Evolutionary conservation across 2,113 vertebrate species (phyloP).

Genomic region (Strix uralensis): DNA sequence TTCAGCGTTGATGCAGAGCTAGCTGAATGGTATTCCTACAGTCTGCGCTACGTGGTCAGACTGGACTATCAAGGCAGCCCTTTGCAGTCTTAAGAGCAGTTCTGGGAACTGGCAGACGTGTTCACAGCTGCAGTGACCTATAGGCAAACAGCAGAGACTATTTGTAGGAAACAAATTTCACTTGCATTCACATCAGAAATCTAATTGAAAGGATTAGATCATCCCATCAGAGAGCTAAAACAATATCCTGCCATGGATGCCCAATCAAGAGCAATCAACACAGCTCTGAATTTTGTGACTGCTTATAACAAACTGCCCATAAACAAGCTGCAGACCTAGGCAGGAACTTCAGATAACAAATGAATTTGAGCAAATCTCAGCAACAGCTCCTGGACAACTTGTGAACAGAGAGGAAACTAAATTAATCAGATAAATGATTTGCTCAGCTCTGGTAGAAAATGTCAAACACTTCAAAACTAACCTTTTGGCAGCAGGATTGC

Average conservation of each 20-base stretch:
- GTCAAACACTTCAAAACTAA: slow-evolving; percentile 58
- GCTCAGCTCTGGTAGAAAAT: slow-evolving; percentile 51
- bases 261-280: background rate
- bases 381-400: slow-evolving; percentile 25
- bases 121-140: background rate
- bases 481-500: slow-evolving; percentile 53
- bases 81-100: background rate
- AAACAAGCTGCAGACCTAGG: slow-evolving; percentile 16
- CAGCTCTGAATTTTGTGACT: background rate
- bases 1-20: rapidly evolving
- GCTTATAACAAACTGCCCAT: background rate
- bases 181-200: background rate
- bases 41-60: rapidly evolving
- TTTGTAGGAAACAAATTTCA: background rate
- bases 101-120: background rate
- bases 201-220: background rate
- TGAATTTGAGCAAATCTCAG: slow-evolving; percentile 54
- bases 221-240: background rate
- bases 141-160: background rate
- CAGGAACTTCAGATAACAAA: slow-evolving; percentile 45
- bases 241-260: background rate
- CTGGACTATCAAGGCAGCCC: background rate
- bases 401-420: slow-evolving; percentile 25
- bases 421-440: slow-evolving; percentile 68
- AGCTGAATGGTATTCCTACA: rapidly evolving